phyloP scores from a whole-genome alignment of 2,888 invertebrate species.

The Nemurella pictetii region DNA sequence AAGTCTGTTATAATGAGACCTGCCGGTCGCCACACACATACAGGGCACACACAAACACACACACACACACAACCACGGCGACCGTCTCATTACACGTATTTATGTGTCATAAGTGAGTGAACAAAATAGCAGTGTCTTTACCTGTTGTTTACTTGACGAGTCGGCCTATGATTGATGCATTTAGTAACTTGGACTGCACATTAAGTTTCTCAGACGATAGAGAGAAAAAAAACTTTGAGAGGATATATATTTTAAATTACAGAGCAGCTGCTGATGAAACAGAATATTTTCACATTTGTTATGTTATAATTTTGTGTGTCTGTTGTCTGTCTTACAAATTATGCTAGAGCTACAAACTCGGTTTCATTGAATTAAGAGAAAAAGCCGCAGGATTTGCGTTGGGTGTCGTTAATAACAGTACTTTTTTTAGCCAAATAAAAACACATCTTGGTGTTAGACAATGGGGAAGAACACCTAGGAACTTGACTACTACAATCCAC shows the following conservation, averaged over 20 bases:
- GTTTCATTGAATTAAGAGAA: neutral
- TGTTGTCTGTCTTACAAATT: neutral
- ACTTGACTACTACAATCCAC: too few species aligned
- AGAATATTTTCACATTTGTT: neutral
- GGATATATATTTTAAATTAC: neutral
- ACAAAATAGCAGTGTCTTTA: neutral
- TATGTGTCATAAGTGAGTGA: neutral
- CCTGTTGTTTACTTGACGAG: neutral
- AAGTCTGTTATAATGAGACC: slow-evolving; percentile 36
- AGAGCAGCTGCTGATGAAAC: neutral
- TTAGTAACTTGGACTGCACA: neutral
- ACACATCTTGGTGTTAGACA: neutral
- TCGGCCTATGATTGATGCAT: neutral
- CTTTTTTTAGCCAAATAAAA: neutral
- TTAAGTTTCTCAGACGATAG: neutral
- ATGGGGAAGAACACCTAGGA: neutral
- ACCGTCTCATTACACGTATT: neutral
- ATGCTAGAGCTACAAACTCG: neutral
- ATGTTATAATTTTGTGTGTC: neutral
- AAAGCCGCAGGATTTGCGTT: neutral
- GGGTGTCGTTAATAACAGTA: too few species aligned
- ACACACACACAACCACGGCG: too few species aligned
- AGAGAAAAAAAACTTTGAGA: neutral
- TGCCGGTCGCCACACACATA: neutral
- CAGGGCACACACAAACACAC: too few species aligned